Percentiles rank a stretch among this genome's conserved stretches.
Conservation (phyloP, 2,888 invertebrate species). For the Synergus laeviventris region DNA sequence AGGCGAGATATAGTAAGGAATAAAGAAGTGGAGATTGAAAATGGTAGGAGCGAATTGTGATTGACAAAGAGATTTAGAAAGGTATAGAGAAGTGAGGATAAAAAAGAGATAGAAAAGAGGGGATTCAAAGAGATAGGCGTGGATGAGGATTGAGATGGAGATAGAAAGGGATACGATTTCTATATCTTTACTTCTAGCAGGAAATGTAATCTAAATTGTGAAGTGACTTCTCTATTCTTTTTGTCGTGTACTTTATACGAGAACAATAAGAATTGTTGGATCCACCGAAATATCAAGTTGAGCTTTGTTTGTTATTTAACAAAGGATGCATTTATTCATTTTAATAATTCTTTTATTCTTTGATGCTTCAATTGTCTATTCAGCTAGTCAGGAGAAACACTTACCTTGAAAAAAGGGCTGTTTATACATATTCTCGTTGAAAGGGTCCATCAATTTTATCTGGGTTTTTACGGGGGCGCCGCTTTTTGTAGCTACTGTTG, state of each 20-base stretch:
- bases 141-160: no score
- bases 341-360: not conserved
- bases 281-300: not conserved
- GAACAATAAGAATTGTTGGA: not conserved
- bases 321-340: not conserved
- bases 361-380: not conserved
- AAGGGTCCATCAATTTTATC: not conserved
- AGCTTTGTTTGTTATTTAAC: not conserved
- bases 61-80: no score
- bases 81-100: no score
- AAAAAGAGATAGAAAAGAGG: no score
- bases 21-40: no score
- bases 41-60: no score
- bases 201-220: not conserved
- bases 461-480: not conserved
- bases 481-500: not conserved
- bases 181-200: no score
- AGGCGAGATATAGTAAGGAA: no score
- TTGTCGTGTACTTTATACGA: not conserved
- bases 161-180: no score
- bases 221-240: not conserved
- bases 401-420: not conserved
- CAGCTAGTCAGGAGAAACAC: not conserved
- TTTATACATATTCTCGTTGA: not conserved
- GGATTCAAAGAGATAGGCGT: no score